phyloP scores from a whole-genome alignment of 2,113 vertebrate species.

The Charadrius vociferus region DNA sequence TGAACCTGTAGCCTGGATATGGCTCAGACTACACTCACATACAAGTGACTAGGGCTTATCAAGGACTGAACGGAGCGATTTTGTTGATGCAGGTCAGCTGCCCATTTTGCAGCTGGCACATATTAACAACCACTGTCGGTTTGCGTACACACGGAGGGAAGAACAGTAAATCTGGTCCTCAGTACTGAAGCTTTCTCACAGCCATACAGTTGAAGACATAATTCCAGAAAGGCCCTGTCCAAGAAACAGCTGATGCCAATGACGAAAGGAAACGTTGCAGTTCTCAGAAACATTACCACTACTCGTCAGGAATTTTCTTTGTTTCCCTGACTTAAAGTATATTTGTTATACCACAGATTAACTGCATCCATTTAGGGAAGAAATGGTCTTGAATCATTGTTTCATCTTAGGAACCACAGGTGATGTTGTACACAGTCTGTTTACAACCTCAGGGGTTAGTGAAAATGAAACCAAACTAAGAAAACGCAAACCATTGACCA shows the following conservation, averaged over 20 bases:
- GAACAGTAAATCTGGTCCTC: neutral
- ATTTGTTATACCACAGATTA: constrained; percentile 61
- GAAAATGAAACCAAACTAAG: constrained; percentile 63
- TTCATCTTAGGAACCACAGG: constrained; percentile 67
- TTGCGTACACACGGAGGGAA: neutral
- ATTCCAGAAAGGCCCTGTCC: neutral
- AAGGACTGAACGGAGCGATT: neutral
- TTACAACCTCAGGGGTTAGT: constrained; percentile 60
- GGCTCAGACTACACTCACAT: neutral
- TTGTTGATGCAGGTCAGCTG: neutral
- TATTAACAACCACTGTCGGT: neutral
- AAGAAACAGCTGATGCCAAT: neutral
- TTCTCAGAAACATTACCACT: constrained; percentile 20
- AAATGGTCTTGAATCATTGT: constrained; percentile 42
- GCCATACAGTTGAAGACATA: neutral
- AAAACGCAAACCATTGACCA: constrained; percentile 48
- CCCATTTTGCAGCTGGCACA: neutral
- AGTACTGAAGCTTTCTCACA: neutral
- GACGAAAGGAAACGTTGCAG: neutral
- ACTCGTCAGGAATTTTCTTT: constrained; percentile 9
- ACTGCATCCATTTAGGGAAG: constrained; percentile 46
- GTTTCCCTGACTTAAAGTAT: neutral
- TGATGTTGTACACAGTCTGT: constrained; percentile 56
- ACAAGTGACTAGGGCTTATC: neutral
- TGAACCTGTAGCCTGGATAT: neutral